These are phyloP conservation scores for Heliconius hortense DNA, from an alignment of 2,888 invertebrate genomes.

Conservation along the genomic window DNA sequence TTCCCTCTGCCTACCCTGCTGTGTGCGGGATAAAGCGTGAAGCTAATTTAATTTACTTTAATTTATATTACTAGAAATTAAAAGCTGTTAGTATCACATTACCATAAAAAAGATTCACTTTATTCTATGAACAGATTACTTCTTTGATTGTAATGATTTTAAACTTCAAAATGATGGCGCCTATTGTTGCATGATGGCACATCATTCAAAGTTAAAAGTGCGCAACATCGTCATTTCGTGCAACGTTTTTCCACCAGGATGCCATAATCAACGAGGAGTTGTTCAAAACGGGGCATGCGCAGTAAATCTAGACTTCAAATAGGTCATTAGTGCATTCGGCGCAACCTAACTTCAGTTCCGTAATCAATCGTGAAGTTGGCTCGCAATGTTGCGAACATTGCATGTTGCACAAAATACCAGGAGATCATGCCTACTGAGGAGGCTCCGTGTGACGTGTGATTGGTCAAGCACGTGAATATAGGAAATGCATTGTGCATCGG, in stretches of 20 bases:
- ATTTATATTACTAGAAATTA: too few relatives aligned
- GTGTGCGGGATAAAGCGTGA: too few relatives aligned
- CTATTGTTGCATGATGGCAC: background rate
- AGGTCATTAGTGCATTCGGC: slow-evolving; percentile 40
- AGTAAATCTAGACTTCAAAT: slow-evolving; percentile 39
- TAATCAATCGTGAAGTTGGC: slow-evolving; percentile 37
- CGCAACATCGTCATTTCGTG: slow-evolving; percentile 32
- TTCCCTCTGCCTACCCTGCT: too few relatives aligned
- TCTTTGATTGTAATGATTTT: too few relatives aligned
- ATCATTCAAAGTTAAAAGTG: background rate
- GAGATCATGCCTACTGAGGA: slow-evolving; percentile 45
- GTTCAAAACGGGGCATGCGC: slow-evolving; percentile 44
- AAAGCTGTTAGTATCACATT: background rate
- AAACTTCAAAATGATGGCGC: background rate
- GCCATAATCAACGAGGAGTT: slow-evolving; percentile 30
- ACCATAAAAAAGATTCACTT: too few relatives aligned
- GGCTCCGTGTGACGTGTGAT: slow-evolving; percentile 35
- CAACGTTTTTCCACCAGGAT: slow-evolving; percentile 37
- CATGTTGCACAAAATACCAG: slow-evolving; percentile 48
- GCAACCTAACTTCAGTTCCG: slow-evolving; percentile 42
- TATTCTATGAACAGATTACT: too few relatives aligned
- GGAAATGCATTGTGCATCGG: slow-evolving; percentile 49
- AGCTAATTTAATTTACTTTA: too few relatives aligned
- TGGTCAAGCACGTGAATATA: slow-evolving; percentile 42
- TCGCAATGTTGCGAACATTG: slow-evolving; percentile 39